Conservation (phyloP, 2,888 invertebrate species). For the Acanthopleura granulata region DNA sequence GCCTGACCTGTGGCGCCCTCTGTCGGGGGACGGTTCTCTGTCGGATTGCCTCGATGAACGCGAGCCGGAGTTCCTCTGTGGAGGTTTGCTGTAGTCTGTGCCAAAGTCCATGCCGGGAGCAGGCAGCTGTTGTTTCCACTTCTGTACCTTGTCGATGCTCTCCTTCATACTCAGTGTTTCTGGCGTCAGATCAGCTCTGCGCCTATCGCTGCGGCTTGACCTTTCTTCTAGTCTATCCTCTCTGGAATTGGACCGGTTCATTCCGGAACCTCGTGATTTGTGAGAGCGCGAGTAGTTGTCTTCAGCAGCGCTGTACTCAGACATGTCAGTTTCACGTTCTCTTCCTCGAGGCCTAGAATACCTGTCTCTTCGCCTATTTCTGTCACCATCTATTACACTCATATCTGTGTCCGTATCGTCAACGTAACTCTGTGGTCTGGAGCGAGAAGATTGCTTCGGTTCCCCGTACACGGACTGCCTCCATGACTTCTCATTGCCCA, state of each 20-base stretch:
- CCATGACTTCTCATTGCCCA: constrained; percentile 47
- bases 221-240: constrained; percentile 56
- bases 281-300: constrained; percentile 37
- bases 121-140: constrained; percentile 64
- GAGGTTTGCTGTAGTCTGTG: constrained; percentile 20
- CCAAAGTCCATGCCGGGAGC: constrained; percentile 35
- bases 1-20: constrained; percentile 20
- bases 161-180: constrained; percentile 63
- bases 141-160: constrained; percentile 67
- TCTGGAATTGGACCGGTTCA: constrained; percentile 56
- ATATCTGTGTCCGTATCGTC: constrained; percentile 24
- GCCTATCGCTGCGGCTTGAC: constrained; percentile 48
- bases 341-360: constrained; percentile 23
- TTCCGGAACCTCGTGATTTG: constrained; percentile 21
- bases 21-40: constrained; percentile 31
- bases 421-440: neutral
- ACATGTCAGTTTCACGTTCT: constrained; percentile 28
- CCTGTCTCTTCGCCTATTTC: constrained; percentile 30
- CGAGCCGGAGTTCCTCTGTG: neutral
- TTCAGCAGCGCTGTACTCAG: constrained; percentile 24
- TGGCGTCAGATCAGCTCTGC: constrained; percentile 47
- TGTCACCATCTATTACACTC: constrained; percentile 34
- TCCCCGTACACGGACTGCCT: constrained; percentile 58
- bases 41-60: constrained; percentile 31
- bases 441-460: constrained; percentile 28